Evolutionary conservation across 2,888 invertebrate species (phyloP), one percentile per base, ranked within the genome.

Genomic region (Poecilobothrus nobilitatus): DNA sequence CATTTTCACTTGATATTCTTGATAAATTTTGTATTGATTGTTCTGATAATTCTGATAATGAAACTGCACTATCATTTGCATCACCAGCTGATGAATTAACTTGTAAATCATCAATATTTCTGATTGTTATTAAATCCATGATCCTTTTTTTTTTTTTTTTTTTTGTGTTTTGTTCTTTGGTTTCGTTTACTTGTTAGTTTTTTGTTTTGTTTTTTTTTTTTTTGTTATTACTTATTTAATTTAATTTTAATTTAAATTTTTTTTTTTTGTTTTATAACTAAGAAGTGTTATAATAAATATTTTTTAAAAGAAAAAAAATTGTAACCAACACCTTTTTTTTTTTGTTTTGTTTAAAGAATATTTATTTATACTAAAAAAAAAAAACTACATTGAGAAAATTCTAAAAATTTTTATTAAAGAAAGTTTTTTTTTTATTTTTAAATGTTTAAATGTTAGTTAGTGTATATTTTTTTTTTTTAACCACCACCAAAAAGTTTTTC

Each of bases 31-130:
- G 12, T 15, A 12, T 33, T 4, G 63, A 63, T 63, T 27, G 22
- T 33, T 63, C 63, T 18, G 63, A 63, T 63, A 15, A 22, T 27
- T 63, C 63, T 18, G 63, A 63, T 63, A 63, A 18, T 27, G 63
- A 27, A 63, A 63, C 18, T 27, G 63, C 63, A 63, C 63, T 63
- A 15, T 63, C 63, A 63, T 63, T 63, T 18, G 27, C 27, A 33
- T 18, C 53, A 53, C 53, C 53, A n/a, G n/a, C n/a, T 6, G 53
- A 6, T 12, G 53, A 53, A 53, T 18, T 18, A 53, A 18, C n/a
- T 53, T 12, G 9, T 53, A 53, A 53, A 15, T 53, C 53, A 6
- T n/a, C 53, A 18, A 53, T 15, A 18, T 53, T 18, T 53, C 15
- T 53, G 1, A 4, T 53, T 18, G 15, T 53, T n/a, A 15, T 18